Evolutionary conservation across 2,113 vertebrate species (phyloP).

Genomic region (Bubo blakistoni): DNA sequence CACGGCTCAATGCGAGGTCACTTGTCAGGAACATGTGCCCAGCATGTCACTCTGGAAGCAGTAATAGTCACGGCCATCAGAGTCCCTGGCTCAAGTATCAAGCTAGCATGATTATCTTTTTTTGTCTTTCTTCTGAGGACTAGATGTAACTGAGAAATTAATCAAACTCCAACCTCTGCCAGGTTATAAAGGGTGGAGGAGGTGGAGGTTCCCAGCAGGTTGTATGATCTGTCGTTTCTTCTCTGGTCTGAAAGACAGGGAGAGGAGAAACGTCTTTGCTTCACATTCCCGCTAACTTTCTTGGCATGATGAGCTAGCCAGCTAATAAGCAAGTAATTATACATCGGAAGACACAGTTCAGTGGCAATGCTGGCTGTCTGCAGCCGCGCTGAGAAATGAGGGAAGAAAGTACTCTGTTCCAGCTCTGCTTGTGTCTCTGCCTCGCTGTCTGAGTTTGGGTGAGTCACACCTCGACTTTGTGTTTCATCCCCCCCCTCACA

Average conservation of each 20-base stretch:
- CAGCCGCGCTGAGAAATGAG: neutral
- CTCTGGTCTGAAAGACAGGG: neutral
- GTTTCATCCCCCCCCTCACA: neutral
- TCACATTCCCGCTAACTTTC: neutral
- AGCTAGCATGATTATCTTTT: neutral
- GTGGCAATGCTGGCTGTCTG: neutral
- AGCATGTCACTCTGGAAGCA: neutral
- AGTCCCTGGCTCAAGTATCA: neutral
- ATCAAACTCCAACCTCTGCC: slow-evolving; percentile 12
- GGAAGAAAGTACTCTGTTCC: neutral
- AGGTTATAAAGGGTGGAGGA: neutral
- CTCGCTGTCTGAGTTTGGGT: neutral
- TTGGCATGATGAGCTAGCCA: neutral
- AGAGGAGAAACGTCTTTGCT: slow-evolving; percentile 15
- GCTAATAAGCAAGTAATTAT: slow-evolving; percentile 51
- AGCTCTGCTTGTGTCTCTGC: neutral
- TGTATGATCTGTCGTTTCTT: neutral
- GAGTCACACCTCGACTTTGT: neutral
- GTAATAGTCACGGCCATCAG: neutral
- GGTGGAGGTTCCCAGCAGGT: neutral
- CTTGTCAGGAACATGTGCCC: neutral
- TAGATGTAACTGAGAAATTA: slow-evolving; percentile 7
- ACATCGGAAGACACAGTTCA: neutral
- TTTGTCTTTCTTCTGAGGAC: neutral
- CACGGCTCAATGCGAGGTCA: neutral